phyloP scores from a whole-genome alignment of 2,113 vertebrate genomes.

The Heteronetta atricapilla region DNA sequence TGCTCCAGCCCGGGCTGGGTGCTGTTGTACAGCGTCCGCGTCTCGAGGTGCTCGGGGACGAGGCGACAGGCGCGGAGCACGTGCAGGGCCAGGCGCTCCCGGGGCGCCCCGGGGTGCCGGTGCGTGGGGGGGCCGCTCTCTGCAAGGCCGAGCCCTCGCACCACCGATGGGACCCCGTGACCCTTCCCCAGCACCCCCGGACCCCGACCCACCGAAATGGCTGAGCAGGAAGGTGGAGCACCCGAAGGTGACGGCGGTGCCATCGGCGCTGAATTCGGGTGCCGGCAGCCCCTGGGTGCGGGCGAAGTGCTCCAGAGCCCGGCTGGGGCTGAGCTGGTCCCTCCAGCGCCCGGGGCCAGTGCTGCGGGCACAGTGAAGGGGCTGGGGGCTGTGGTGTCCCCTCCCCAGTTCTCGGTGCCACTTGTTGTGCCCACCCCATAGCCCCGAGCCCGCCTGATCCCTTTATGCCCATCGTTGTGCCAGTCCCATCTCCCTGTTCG shows the following conservation, averaged over 20 bases:
- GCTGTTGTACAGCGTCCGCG: constrained; percentile 60
- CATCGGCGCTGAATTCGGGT: constrained; percentile 30
- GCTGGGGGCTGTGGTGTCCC: constrained; percentile 1
- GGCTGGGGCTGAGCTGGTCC: constrained; percentile 70
- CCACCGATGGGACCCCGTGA: rapidly evolving
- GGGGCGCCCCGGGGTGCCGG: constrained; percentile 12
- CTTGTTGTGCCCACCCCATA: neutral
- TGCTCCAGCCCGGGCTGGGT: constrained; percentile 73
- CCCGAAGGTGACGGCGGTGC: constrained; percentile 8
- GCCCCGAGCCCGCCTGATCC: neutral
- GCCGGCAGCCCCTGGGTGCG: constrained; percentile 19
- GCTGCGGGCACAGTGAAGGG: constrained; percentile 25
- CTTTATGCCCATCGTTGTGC: neutral
- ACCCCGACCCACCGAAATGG: constrained; percentile 58
- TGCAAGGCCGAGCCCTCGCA: neutral
- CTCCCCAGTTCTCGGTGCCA: neutral
- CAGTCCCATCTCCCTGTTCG: neutral
- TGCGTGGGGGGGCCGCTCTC: neutral
- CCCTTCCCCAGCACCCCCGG: rapidly evolving
- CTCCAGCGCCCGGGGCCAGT: constrained; percentile 61
- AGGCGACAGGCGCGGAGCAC: constrained; percentile 66
- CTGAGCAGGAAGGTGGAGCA: constrained; percentile 35
- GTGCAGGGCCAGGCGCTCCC: constrained; percentile 75
- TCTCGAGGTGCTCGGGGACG: constrained; percentile 78
- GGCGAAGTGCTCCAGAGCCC: constrained; percentile 41